These are phyloP conservation scores for Aspidiotus rigidus DNA, from an alignment of 2,888 invertebrate species.

Conservation along the genomic window DNA sequence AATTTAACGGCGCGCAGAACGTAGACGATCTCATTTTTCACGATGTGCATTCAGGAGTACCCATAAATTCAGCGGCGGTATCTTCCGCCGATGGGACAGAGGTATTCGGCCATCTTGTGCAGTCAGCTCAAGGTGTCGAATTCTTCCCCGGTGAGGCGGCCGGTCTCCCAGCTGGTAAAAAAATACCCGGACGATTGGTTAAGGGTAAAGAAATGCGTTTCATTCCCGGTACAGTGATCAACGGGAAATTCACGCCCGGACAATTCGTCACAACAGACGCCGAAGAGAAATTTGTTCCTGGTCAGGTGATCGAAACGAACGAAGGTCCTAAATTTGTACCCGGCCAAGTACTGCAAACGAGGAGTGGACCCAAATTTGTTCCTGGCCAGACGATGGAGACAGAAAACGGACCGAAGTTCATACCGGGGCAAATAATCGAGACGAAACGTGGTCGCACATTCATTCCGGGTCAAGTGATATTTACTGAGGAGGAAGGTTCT, in stretches of 20 bases:
- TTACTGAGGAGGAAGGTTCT: constrained; percentile 53
- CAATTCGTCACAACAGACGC: constrained; percentile 60
- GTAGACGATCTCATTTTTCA: constrained; percentile 17
- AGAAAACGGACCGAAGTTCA: constrained; percentile 61
- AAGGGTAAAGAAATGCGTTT: constrained; percentile 56
- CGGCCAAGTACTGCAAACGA: constrained; percentile 64
- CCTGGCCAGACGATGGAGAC: constrained; percentile 65
- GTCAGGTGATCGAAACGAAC: constrained; percentile 60
- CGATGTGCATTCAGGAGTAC: constrained; percentile 36
- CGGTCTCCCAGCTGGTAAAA: constrained; percentile 50
- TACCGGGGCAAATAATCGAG: constrained; percentile 68
- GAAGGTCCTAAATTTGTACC: constrained; percentile 65
- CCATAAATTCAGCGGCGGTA: constrained; percentile 34
- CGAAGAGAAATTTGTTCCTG: constrained; percentile 62
- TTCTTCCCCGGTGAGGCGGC: constrained; percentile 52
- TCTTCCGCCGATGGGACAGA: constrained; percentile 41
- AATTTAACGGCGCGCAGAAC: constrained; percentile 8
- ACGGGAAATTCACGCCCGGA: constrained; percentile 58
- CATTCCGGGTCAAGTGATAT: constrained; percentile 67
- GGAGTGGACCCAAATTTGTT: constrained; percentile 55
- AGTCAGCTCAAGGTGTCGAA: constrained; percentile 55
- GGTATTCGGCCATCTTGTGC: constrained; percentile 59
- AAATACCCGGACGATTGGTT: constrained; percentile 54
- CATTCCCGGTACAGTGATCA: constrained; percentile 59
- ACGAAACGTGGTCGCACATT: constrained; percentile 66